phyloP scores from a whole-genome alignment of 2,888 invertebrate genomes.

The Habrosyne pyritoides region DNA sequence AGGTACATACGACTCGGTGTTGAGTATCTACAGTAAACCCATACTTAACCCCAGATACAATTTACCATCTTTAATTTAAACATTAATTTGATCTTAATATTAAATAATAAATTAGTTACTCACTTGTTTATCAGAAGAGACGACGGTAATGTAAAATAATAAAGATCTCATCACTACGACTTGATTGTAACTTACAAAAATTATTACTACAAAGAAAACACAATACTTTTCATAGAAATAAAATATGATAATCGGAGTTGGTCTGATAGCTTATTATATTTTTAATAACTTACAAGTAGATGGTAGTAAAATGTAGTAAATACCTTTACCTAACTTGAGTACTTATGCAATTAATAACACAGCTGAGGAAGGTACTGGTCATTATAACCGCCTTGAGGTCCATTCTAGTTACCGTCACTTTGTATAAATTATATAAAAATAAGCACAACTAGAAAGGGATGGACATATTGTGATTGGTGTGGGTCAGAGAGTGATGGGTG shows the following conservation, averaged over 20 bases:
- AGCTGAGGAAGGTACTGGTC: constrained; percentile 60
- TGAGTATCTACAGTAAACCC: too few species aligned
- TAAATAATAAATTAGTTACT: too few species aligned
- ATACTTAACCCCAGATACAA: too few species aligned
- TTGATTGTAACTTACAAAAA: not conserved
- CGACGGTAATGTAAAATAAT: too few species aligned
- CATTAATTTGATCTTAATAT: too few species aligned
- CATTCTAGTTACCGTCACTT: constrained; percentile 81
- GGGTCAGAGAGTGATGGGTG: constrained; percentile 67
- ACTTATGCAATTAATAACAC: constrained; percentile 62
- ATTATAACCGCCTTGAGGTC: constrained; percentile 75
- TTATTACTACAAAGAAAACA: not conserved
- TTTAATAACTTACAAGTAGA: not conserved
- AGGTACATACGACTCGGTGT: too few species aligned
- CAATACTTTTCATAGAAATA: not conserved
- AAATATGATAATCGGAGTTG: not conserved
- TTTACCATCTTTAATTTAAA: too few species aligned
- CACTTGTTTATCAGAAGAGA: too few species aligned
- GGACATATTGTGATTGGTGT: constrained; percentile 49
- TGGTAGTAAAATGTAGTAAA: not conserved
- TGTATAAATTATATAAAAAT: constrained; percentile 83
- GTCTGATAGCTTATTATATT: not conserved
- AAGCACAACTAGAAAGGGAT: constrained; percentile 72
- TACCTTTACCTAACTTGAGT: constrained; percentile 6
- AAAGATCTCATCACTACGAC: too few species aligned